phyloP scores from a whole-genome alignment of 2,113 vertebrate genomes.

The Syrmaticus mikado region DNA sequence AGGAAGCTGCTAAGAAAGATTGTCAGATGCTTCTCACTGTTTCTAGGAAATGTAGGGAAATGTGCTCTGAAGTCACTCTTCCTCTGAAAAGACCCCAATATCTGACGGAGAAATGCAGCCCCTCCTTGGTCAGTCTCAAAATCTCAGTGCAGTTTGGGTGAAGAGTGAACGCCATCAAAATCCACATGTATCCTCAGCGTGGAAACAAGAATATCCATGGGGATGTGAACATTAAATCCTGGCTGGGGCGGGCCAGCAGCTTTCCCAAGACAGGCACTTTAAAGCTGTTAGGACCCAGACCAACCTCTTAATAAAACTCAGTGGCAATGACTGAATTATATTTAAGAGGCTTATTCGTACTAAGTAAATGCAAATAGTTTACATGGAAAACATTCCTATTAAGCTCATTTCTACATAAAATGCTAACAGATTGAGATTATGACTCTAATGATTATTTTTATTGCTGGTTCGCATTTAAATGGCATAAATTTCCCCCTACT shows the following conservation, averaged over 20 bases:
- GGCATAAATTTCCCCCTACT: slow-evolving; percentile 53
- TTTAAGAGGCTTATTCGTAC: slow-evolving; percentile 5
- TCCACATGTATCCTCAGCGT: not conserved
- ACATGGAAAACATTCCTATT: slow-evolving; percentile 51
- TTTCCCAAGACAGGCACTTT: not conserved
- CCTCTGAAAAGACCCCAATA: not conserved
- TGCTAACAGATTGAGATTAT: slow-evolving; percentile 65
- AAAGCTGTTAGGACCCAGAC: not conserved
- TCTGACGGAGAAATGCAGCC: not conserved
- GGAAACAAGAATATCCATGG: not conserved
- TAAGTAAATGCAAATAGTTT: slow-evolving; percentile 55
- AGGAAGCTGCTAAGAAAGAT: not conserved
- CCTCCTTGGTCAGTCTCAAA: not conserved
- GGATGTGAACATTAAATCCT: not conserved
- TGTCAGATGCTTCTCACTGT: not conserved
- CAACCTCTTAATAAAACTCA: not conserved
- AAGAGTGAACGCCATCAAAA: not conserved
- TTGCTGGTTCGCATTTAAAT: slow-evolving; percentile 71
- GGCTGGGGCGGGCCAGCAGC: not conserved
- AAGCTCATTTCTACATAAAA: slow-evolving; percentile 60
- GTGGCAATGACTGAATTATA: slow-evolving; percentile 17
- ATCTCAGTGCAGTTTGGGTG: not conserved
- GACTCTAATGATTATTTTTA: slow-evolving; percentile 69
- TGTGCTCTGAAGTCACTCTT: not conserved
- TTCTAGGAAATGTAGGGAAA: not conserved